Base-by-base conservation (phyloP, 1,140 invertebrate genomes). In the Teleopsis dalmanni region DNA sequence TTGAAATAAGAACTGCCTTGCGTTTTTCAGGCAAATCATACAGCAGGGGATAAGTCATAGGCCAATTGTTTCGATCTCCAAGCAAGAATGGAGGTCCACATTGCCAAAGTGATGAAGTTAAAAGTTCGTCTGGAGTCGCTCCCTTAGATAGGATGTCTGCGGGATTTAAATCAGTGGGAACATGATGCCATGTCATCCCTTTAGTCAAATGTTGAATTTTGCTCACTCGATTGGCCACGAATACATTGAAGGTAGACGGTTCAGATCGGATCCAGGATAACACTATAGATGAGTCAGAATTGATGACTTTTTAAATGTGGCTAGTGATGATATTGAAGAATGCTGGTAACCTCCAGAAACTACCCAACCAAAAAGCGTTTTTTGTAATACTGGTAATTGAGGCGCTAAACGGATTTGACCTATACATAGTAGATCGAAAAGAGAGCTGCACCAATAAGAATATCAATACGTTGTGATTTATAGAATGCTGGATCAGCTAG, bases 181-280 rank as follows among this genome's bases (percentile, higher is more conserved):
- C 60, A 48, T 73, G 57, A 4, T 36, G 41, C 65, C 66, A 73
- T n/a, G n/a, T n/a, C n/a, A n/a, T n/a, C n/a, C n/a, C n/a, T n/a
- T n/a, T n/a, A n/a, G n/a, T n/a, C n/a, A n/a, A n/a, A n/a, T n/a
- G n/a, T n/a, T n/a, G n/a, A n/a, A n/a, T n/a, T n/a, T n/a, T n/a
- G n/a, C n/a, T n/a, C n/a, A n/a, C n/a, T n/a, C n/a, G n/a, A n/a
- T n/a, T n/a, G n/a, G n/a, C n/a, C n/a, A n/a, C n/a, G n/a, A n/a
- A n/a, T n/a, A n/a, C n/a, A n/a, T n/a, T n/a, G n/a, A n/a, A n/a
- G n/a, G n/a, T n/a, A n/a, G n/a, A n/a, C n/a, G n/a, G n/a, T n/a
- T n/a, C n/a, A n/a, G n/a, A n/a, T n/a, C n/a, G n/a, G n/a, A n/a
- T n/a, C n/a, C n/a, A n/a, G n/a, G n/a, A n/a, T n/a, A n/a, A n/a